Evolutionary conservation across 2,888 invertebrate species (phyloP), one percentile per base, ranked within the genome.

Genomic region (Lycaena phlaeas): DNA sequence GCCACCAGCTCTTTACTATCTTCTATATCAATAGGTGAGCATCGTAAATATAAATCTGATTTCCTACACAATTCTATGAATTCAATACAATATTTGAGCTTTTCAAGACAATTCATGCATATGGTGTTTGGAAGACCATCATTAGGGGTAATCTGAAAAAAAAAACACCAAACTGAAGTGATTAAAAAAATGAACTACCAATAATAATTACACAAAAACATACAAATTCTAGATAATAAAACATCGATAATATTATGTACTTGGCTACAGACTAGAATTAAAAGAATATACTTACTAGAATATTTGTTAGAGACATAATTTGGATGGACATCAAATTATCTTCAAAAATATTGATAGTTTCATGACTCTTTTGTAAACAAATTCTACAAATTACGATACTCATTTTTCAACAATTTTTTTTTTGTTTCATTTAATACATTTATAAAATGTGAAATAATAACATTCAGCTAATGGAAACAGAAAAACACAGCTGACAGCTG

Each of bases 41-140:
- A 50, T 53, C 67, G 64, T 9, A 79, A 51, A 52, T 65, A 61
- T 2, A 29, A 36, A 48, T 81, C 78, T 3, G 72, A 68, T 29
- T 52, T 54, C 59, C 71, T 55, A 55, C 79, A 79, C 10, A 64
- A 48, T 28, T 58, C 42, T 27, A 76, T 61, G 53, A 82, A 82
- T 40, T 64, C 56, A 41, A 72, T 50, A 44, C 78, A 78, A 4
- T 52, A 51, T 1, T 78, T 59, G 36, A 82, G 48, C 48, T 55
- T 65, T 42, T 56, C 49, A 15, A 67, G 50, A 56, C 82, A 82
- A 45, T 48, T 59, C 18, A 46, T 45, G 53, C 82, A 82, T 52
- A 82, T 72, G 43, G 54, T 54, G 15, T 60, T 56, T 11, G 81
- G 77, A 12, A 79, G 56, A 2, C 68, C 71, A 51, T 82, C 82